These are phyloP conservation scores for Clavelina lepadiformis DNA, from an alignment of 23 tunicate genomes.

Conservation along the genomic window DNA sequence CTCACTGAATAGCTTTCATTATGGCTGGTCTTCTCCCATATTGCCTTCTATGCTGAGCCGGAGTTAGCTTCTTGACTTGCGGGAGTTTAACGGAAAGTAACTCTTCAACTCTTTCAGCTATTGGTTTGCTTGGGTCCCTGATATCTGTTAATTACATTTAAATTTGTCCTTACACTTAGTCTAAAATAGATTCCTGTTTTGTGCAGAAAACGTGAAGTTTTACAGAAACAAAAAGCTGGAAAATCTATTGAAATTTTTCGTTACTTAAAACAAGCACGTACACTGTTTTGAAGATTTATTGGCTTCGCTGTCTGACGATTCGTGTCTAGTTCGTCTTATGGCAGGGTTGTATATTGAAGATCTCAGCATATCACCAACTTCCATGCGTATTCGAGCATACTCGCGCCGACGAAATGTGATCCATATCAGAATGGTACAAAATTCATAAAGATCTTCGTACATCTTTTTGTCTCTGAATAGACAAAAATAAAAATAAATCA, in stretches of 20 bases:
- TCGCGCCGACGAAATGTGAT: slow-evolving; percentile 71
- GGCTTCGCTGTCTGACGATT: too few species aligned
- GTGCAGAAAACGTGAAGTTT: too few species aligned
- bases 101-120: slow-evolving; percentile 62
- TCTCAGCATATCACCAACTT: slow-evolving; percentile 85
- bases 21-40: slow-evolving; percentile 74
- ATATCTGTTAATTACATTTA: slow-evolving; percentile 3
- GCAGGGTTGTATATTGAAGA: slow-evolving; percentile 78
- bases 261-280: too few species aligned
- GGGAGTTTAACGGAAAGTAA: slow-evolving; percentile 60
- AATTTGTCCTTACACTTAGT: too few species aligned
- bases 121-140: slow-evolving; percentile 37
- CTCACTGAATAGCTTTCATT: slow-evolving; percentile 60
- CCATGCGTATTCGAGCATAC: slow-evolving; percentile 37
- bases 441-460: slow-evolving; percentile 70
- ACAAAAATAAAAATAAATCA: slow-evolving; percentile 2
- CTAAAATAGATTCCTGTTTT: too few species aligned
- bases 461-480: slow-evolving; percentile 75
- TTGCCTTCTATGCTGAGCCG: slow-evolving; percentile 64
- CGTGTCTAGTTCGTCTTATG: slow-evolving; percentile 10
- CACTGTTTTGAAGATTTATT: too few species aligned
- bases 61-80: slow-evolving; percentile 50
- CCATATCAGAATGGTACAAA: slow-evolving; percentile 63
- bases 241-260: too few species aligned
- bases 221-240: too few species aligned